Evolutionary conservation across 2,797 vertebrate species (phyloP), one percentile per base, ranked within the genome.

Genomic region (Mycteria americana): DNA sequence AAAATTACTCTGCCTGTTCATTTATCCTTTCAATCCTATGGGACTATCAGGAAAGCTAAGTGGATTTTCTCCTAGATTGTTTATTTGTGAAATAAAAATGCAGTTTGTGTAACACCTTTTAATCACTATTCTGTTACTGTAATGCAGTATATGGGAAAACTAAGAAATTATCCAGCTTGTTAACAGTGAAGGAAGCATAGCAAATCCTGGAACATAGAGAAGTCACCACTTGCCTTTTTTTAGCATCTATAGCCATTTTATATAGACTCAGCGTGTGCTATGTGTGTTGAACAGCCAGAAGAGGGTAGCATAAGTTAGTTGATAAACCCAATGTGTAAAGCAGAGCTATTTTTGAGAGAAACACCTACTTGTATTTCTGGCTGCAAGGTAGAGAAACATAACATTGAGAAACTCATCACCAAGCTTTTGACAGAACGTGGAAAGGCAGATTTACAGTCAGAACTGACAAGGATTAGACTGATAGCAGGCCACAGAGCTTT

Each of bases 251-350:
- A 77, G 60, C 12, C 18, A 6, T 48, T 10, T 41, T 30, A 4
- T 2, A 15, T 4, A 64, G 21, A 35, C 10, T 51, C 16, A 46
- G 27, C 6, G 1, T 37, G n/a, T 31, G n/a, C 13, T 35, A n/a
- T 19, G 15, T 35, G 19, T 30, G 41, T 54, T 74, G 62, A 93
- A 64, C 68, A 93, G 86, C 95, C 96, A 94, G 95, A 95, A 96
- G 97, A 89, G 94, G 96, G 93, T 92, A 95, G 97, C 65, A 85
- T 80, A 85, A 83, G 75, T 91, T 87, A 82, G 77, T 89, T 83
- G 77, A 95, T 89, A 92, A 93, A 79, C 60, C 50, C 86, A 14
- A 50, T 60, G 50, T 64, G 53, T 45, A 85, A 76, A 81, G 65
- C 43, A 56, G 60, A 94, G 30, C 31, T 78, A 10, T 54, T 88